These are phyloP conservation scores for Arctopsyche grandis DNA, from an alignment of 1,140 invertebrate species.

Conservation along the genomic window DNA sequence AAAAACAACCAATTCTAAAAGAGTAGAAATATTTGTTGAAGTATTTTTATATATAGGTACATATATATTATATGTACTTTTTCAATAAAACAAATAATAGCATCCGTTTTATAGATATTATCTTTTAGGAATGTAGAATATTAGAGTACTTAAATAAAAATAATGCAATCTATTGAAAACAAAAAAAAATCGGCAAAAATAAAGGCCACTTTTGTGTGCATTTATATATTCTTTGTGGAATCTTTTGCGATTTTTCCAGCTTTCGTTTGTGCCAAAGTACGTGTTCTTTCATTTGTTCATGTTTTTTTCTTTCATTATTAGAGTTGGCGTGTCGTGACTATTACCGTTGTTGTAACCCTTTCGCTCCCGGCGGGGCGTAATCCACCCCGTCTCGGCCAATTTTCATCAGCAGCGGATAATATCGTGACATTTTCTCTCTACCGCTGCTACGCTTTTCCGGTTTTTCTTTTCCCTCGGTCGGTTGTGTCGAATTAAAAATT, in stretches of 20 bases:
- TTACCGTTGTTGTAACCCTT: slow-evolving; percentile 5
- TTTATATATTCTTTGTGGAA: too few relatives aligned
- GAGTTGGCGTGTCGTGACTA: background rate
- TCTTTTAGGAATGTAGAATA: too few relatives aligned
- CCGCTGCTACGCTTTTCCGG: background rate
- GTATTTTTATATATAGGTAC: too few relatives aligned
- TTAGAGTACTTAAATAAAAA: too few relatives aligned
- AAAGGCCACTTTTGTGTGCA: too few relatives aligned
- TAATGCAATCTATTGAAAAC: too few relatives aligned
- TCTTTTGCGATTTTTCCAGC: background rate
- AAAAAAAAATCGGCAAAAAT: too few relatives aligned
- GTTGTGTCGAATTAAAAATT: slow-evolving; percentile 13
- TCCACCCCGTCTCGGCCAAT: slow-evolving; percentile 8
- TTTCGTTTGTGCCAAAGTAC: background rate
- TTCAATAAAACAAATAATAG: too few relatives aligned
- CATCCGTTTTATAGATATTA: too few relatives aligned
- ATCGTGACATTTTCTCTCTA: background rate
- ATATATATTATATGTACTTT: too few relatives aligned
- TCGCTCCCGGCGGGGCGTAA: background rate
- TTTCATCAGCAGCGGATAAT: slow-evolving; percentile 6
- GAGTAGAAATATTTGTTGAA: too few relatives aligned
- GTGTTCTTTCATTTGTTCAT: background rate
- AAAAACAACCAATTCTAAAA: too few relatives aligned
- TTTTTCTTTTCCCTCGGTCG: background rate
- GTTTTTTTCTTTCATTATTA: background rate